A percentile compares a stretch with the other conserved stretches of the same genome.
These are phyloP conservation scores for Mergus octosetaceus DNA, from an alignment of 2,797 vertebrate species.

Conservation along the genomic window DNA sequence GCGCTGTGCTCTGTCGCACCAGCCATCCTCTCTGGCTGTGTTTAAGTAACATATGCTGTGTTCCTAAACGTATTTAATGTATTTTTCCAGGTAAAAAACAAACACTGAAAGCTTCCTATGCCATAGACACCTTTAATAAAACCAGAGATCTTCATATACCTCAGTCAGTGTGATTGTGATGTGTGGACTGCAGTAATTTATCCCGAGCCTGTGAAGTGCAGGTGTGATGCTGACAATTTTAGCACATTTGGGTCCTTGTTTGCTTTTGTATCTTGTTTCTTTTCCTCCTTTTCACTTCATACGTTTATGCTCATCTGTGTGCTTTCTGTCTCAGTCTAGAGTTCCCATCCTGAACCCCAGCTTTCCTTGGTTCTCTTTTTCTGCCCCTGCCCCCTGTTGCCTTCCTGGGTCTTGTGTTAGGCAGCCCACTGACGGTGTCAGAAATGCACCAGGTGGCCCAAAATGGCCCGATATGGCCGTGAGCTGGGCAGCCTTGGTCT, in stretches of 20 bases:
- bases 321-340: fast-evolving
- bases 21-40: not conserved
- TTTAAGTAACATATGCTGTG: fast-evolving
- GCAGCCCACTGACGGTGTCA: fast-evolving
- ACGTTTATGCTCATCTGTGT: not conserved
- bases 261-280: not conserved
- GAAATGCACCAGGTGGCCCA: not conserved
- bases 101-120: not conserved
- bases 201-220: not conserved
- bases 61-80: not conserved
- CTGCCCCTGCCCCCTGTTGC: fast-evolving
- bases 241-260: not conserved
- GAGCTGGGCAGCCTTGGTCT: fast-evolving
- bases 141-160: fast-evolving
- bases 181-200: not conserved
- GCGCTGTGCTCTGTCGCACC: not conserved
- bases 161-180: not conserved
- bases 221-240: not conserved
- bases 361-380: not conserved
- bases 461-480: fast-evolving
- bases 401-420: not conserved
- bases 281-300: not conserved
- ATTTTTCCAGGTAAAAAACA: not conserved
- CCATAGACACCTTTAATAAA: not conserved
- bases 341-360: not conserved